Evolutionary conservation across 2,113 vertebrate species (phyloP), one percentile per base, ranked within the genome.

Genomic region (Menidia beryllina): DNA sequence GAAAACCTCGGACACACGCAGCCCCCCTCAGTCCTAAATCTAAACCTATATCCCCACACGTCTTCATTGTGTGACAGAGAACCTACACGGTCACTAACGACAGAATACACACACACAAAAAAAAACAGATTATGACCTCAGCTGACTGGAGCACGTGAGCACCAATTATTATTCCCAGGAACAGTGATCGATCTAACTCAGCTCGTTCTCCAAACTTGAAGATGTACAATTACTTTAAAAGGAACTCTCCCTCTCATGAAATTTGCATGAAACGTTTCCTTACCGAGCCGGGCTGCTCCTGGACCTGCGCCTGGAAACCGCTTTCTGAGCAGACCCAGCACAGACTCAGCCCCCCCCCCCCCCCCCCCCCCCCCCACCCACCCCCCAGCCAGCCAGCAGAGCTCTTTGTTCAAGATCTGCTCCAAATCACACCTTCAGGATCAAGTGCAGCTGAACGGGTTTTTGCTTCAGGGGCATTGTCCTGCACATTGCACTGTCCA

Each of bases 331-430:
- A 72, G 27, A 64, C 47, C 71, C 55, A 75, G 38, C 67, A n/a
- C n/a, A n/a, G n/a, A n/a, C n/a, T n/a, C n/a, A n/a, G n/a, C n/a
- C n/a, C n/a, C n/a, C n/a, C n/a, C n/a, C n/a, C n/a, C n/a, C n/a
- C n/a, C n/a, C n/a, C n/a, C n/a, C n/a, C n/a, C n/a, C n/a, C n/a
- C n/a, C n/a, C n/a, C n/a, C n/a, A n/a, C n/a, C n/a, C n/a, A n/a
- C 76, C 70, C 65, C 49, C 19, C 41, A 7, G 8, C 21, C 51
- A 2, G 13, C 47, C 48, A 47, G 59, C 72, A 55, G 47, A 24
- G 25, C 72, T 77, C 77, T 80, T 62, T 83, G 66, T 83, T 81
- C 61, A 54, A 23, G 50, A n/a, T 69, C 30, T 60, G 52, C n/a
- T 43, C 49, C 21, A 47, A 79, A 41, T 76, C 45, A 57, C 63